These are phyloP conservation scores for Kryptopterus vitreolus DNA, from an alignment of 2,797 vertebrate genomes.

Conservation along the genomic window DNA sequence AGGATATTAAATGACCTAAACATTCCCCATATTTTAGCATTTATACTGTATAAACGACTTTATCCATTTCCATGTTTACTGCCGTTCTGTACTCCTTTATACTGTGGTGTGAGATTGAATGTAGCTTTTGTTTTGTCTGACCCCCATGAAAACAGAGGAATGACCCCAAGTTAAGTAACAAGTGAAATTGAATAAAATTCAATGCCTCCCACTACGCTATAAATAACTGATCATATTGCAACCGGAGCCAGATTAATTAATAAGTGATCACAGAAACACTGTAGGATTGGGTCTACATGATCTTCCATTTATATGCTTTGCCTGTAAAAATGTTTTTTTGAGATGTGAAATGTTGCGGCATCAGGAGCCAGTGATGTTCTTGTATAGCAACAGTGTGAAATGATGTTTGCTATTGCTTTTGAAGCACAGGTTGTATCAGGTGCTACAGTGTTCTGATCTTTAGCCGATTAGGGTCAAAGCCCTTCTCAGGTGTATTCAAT, in stretches of 20 bases:
- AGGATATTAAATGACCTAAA: background rate
- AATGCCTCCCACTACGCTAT: background rate
- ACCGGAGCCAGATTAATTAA: background rate
- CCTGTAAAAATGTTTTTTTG: background rate
- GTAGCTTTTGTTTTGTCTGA: background rate
- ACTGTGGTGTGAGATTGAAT: background rate
- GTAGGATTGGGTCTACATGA: background rate
- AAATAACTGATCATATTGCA: background rate
- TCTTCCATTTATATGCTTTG: background rate
- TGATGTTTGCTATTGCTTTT: background rate
- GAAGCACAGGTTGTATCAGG: background rate
- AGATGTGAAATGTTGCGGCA: background rate
- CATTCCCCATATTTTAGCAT: background rate
- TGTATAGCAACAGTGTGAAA: background rate
- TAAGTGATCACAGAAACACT: background rate
- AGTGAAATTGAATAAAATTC: background rate
- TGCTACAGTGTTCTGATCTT: background rate
- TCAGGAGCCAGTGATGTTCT: background rate
- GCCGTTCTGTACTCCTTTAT: background rate
- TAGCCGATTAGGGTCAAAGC: background rate
- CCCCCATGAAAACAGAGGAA: background rate
- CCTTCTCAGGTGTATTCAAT: background rate
- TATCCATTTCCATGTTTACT: background rate
- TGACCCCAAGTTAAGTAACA: background rate
- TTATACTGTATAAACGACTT: background rate